Evolutionary conservation across 2,888 invertebrate genomes (phyloP).

Genomic region (Rotaria sp.): DNA sequence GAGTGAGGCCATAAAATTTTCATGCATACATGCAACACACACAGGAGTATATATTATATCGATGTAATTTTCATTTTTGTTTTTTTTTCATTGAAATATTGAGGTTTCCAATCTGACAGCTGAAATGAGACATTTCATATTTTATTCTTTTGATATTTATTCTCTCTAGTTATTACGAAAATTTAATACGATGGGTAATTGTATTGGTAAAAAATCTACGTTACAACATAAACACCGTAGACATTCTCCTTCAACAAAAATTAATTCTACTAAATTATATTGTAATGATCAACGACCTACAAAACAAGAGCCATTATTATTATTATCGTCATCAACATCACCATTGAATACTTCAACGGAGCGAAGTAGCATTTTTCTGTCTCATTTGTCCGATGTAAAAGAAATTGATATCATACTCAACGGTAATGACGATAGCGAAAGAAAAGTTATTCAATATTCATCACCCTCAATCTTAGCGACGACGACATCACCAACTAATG

Average conservation of each 20-base stretch:
- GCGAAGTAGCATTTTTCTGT: not conserved
- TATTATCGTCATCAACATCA: not conserved
- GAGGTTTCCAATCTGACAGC: not conserved
- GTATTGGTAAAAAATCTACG: conserved; percentile 19
- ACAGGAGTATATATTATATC: not conserved
- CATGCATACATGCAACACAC: not conserved
- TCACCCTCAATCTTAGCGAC: not conserved
- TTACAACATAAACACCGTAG: not conserved
- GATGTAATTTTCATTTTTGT: not conserved
- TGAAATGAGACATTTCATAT: not conserved
- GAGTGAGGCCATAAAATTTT: conserved; percentile 1
- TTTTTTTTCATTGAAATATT: not conserved
- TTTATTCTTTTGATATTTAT: not conserved
- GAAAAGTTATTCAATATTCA: conserved; percentile 18
- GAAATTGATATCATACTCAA: not conserved
- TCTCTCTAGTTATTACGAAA: not conserved
- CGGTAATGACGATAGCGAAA: not conserved
- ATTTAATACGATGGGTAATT: not conserved
- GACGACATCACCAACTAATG: not conserved
- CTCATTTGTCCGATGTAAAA: conserved; percentile 3
- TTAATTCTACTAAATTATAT: not conserved
- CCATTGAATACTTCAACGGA: not conserved
- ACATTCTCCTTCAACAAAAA: not conserved
- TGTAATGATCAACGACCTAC: not conserved
- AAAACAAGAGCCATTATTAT: not conserved